These are phyloP conservation scores for Siniperca obscura DNA, from an alignment of 2,797 vertebrate species.

Conservation along the genomic window DNA sequence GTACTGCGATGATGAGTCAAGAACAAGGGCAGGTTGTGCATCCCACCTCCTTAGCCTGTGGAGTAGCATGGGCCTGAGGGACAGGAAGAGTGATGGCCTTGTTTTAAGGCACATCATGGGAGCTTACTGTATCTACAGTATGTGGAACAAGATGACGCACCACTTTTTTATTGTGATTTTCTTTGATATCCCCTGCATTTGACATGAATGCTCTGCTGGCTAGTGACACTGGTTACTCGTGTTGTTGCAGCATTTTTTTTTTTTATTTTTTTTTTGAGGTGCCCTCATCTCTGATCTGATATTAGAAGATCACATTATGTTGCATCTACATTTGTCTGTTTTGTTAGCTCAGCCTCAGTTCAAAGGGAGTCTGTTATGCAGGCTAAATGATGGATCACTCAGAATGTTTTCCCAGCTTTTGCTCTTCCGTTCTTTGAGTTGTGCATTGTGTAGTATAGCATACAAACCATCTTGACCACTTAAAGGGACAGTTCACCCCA, in stretches of 20 bases:
- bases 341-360: constrained; percentile 12
- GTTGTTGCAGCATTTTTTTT: not conserved
- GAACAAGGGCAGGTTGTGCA: constrained; percentile 69
- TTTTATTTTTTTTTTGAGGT: not conserved
- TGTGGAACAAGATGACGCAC: constrained; percentile 27
- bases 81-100: constrained; percentile 31
- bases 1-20: constrained; percentile 68
- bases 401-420: constrained; percentile 10
- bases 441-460: constrained; percentile 12
- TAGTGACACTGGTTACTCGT: not conserved
- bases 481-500: not conserved
- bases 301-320: not conserved
- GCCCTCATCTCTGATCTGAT: not conserved
- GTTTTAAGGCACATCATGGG: constrained; percentile 14
- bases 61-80: constrained; percentile 50
- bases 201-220: not conserved
- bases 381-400: constrained; percentile 28
- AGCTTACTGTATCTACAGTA: constrained; percentile 25
- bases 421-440: constrained; percentile 13
- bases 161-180: not conserved
- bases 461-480: constrained; percentile 2
- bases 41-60: constrained; percentile 60
- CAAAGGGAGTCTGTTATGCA: constrained; percentile 11
- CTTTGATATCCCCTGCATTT: not conserved
- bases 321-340: constrained; percentile 18